Base-by-base conservation (phyloP, 1,140 invertebrate species). In the Eulimnadia texana region DNA sequence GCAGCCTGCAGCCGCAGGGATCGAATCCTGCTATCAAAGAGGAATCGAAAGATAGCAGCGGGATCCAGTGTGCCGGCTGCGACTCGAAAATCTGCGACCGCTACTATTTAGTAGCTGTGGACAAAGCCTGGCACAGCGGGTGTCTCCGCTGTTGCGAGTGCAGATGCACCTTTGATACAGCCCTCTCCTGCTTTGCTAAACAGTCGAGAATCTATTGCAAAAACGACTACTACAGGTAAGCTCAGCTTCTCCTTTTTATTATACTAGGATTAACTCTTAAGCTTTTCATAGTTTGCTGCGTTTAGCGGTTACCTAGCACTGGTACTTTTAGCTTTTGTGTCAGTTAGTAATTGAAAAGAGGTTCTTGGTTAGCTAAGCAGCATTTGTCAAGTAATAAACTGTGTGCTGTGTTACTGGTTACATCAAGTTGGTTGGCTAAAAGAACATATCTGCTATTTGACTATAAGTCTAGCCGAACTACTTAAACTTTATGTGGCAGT, bases 41-140 rank as follows among this genome's bases (percentile, higher is more conserved):
- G 25, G 2, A 50, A 25, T 47, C 23, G 28, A 29, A 50, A 13
- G 19, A 16, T n/a, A n/a, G n/a, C 58, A 50, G 47, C 49, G 24
- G 52, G 16, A 25, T 42, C 59, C 76, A 82, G 23, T 94, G 90
- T 74, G 87, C 88, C n/a, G 90, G 89, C 16, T 93, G 90, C 70
- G 85, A 86, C 1, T 73, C 79, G 2, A 76, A 80, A 61, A 93
- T 94, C 71, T 79, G 84, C 62, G 92, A 96, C 77, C 77, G 89
- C 65, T 94, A 84, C 76, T 94, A 93, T 72, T 80, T 94, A 22
- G 77, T 85, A 63, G 89, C 88, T 1, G 89, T 90, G 23, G 90
- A 94, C 69, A 80, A 86, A 62, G 85, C 87, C 16, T 68, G 67
- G 61, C 67, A 68, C 52, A 63, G 64, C 6, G 66, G 67, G 20